Evolutionary conservation across 2,113 vertebrate genomes (phyloP).

Genomic region (Rousettus leschenaultii): DNA sequence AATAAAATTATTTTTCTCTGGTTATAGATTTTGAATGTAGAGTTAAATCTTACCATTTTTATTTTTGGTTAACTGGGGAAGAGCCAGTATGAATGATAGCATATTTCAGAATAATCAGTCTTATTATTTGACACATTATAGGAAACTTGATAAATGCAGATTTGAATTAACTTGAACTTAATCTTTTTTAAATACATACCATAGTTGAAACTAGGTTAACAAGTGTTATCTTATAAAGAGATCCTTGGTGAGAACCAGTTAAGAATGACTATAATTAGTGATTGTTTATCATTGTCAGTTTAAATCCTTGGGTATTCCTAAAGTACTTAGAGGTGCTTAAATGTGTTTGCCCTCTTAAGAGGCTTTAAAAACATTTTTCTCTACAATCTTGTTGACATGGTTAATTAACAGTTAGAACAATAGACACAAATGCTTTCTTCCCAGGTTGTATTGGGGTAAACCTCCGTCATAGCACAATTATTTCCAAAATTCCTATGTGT

Average conservation of each 20-base stretch:
- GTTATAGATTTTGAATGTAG: not conserved
- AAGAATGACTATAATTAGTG: slow-evolving; percentile 58
- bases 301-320: slow-evolving; percentile 40
- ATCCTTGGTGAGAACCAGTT: slow-evolving; percentile 21
- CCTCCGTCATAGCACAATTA: not conserved
- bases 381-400: slow-evolving; percentile 33
- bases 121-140: not conserved
- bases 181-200: slow-evolving; percentile 25
- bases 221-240: slow-evolving; percentile 41
- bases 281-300: slow-evolving; percentile 45
- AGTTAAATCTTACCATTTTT: not conserved
- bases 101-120: not conserved
- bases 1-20: not conserved
- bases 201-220: slow-evolving; percentile 24
- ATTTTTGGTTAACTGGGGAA: not conserved
- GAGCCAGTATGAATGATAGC: not conserved
- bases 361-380: slow-evolving; percentile 38
- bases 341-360: slow-evolving; percentile 55
- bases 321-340: slow-evolving; percentile 52
- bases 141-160: not conserved
- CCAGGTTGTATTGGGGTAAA: not conserved
- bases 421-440: not conserved
- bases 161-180: slow-evolving; percentile 34
- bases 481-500: not conserved
- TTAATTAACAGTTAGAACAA: slow-evolving; percentile 64